phyloP scores from a whole-genome alignment of 2,888 invertebrate species.

The Lasioglossum zephyrum region DNA sequence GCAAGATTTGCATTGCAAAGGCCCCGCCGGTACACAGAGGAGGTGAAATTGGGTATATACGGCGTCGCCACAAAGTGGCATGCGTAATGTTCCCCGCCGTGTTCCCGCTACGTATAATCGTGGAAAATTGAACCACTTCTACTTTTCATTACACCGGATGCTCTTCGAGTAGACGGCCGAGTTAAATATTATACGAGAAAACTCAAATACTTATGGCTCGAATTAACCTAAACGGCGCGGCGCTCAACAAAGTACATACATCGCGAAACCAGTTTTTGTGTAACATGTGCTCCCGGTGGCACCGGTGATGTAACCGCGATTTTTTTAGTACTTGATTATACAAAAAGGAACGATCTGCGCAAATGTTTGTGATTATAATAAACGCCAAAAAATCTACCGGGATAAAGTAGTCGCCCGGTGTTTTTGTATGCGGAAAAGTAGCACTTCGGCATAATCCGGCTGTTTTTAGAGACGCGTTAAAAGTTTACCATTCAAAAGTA shows the following conservation, averaged over 20 bases:
- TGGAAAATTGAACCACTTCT: constrained; percentile 67
- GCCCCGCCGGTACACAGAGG: neutral
- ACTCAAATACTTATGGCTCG: neutral
- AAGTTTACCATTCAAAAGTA: neutral
- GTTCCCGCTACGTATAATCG: constrained; percentile 66
- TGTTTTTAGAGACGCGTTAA: neutral
- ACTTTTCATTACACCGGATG: constrained; percentile 25
- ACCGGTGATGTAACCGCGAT: neutral
- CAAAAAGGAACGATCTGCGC: neutral
- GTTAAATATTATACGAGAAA: neutral
- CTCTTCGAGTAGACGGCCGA: neutral
- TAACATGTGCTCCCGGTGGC: neutral
- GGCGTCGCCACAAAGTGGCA: constrained; percentile 46
- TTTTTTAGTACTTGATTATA: neutral
- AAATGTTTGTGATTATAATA: neutral
- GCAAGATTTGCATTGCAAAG: constrained; percentile 70
- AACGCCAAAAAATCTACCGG: neutral
- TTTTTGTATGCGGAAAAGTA: neutral
- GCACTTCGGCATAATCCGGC: neutral
- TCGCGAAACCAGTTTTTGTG: neutral
- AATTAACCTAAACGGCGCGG: neutral
- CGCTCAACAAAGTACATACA: neutral
- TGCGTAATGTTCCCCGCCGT: constrained; percentile 50
- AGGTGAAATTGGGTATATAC: constrained; percentile 23
- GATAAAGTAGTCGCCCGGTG: neutral